Evolutionary conservation across 2,888 invertebrate genomes (phyloP), one percentile per base, ranked within the genome.

Genomic region (Polymixis lichenea): DNA sequence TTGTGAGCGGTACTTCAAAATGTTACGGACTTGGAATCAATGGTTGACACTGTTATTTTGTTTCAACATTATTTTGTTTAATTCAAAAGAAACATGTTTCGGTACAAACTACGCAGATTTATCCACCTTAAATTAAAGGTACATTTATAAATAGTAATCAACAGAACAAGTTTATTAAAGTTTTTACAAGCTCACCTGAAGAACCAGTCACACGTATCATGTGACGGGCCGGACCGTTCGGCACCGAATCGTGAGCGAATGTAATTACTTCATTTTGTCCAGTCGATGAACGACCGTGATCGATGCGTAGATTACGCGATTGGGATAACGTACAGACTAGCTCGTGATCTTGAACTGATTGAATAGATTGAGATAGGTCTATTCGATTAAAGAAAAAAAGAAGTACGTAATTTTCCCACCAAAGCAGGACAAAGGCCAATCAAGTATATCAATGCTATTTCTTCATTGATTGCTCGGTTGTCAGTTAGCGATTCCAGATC

Each of bases 141-240:
- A 82, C 65, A 25, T 77, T 81, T 77, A 84, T 64, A 73, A 81
- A 81, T 77, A 77, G 72, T 46, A 46, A 72, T 62, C 58, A 84
- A 72, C 51, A 76, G 68, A 84, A 70, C 60, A 80, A 58, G 62
- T 49, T 38, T 38, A 61, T 71, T 60, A 49, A 71, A 28, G 67
- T 46, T 72, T 69, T 70, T 70, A 73, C 49, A 67, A 77, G 66
- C 53, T 77, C 51, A 69, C 56, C 56, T 77, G 49, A 77, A 53
- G 60, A 61, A 77, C 49, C 55, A 19, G 83, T 62, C 73, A 49
- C 61, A 69, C 82, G 38, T 56, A 51, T 71, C 65, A 71, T 43
- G 85, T 68, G 85, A 55, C 49, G 65, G 51, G 28, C 53, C 32
- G 79, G 58, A 67, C 70, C 77, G 75, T 76, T 46, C 56, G 28